phyloP scores from a whole-genome alignment of 2,888 invertebrate species.

The Ischnura elegans region DNA sequence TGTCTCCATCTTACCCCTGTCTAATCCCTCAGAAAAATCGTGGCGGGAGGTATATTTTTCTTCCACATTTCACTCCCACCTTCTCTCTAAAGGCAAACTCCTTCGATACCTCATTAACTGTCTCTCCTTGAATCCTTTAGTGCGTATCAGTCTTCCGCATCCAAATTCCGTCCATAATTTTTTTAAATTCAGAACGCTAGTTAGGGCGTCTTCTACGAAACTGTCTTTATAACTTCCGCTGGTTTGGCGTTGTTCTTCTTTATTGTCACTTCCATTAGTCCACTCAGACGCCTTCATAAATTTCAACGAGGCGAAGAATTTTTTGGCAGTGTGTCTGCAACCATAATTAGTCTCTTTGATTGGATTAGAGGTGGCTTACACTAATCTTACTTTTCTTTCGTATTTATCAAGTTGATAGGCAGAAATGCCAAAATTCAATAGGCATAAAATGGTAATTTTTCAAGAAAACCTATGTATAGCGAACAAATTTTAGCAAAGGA shows the following conservation, averaged over 20 bases:
- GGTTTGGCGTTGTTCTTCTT: background rate
- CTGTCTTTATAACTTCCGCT: background rate
- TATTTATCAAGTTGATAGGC: too few species aligned
- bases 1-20: background rate
- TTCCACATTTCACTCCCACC: background rate
- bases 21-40: conserved; percentile 1
- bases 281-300: background rate
- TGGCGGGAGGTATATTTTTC: background rate
- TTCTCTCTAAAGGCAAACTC: background rate
- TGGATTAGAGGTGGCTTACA: too few species aligned
- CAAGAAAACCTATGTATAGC: too few species aligned
- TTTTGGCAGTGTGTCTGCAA: too few species aligned
- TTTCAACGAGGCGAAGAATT: background rate
- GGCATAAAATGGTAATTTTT: too few species aligned
- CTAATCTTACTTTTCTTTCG: too few species aligned
- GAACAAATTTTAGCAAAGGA: too few species aligned
- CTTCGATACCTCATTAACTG: background rate
- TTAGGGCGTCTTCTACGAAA: background rate
- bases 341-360: too few species aligned
- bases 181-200: background rate
- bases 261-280: background rate
- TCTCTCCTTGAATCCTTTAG: background rate
- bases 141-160: background rate
- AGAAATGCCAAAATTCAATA: too few species aligned
- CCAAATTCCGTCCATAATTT: background rate